These are phyloP conservation scores for Callimorpha dominula DNA, from an alignment of 2,888 invertebrate species.

Conservation along the genomic window DNA sequence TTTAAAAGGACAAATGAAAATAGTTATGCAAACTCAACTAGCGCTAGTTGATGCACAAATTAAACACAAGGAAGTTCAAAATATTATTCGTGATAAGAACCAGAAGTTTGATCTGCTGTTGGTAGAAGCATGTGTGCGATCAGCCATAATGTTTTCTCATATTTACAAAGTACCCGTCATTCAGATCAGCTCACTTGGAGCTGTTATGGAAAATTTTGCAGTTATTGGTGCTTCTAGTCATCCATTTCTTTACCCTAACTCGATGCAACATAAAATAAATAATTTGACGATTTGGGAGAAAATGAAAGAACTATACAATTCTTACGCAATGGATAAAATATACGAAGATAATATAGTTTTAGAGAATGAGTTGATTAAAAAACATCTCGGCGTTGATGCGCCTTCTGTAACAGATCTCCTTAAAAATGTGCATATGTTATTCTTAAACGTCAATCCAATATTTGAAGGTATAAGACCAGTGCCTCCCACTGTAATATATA, in stretches of 20 bases:
- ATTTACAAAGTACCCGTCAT: constrained; percentile 62
- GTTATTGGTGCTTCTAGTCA: constrained; percentile 55
- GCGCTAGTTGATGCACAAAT: constrained; percentile 41
- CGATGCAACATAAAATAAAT: constrained; percentile 20
- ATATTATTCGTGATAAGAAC: constrained; percentile 34
- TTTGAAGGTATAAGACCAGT: constrained; percentile 55
- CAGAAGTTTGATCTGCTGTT: constrained; percentile 54
- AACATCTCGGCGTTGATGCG: constrained; percentile 37
- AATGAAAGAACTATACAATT: constrained; percentile 25
- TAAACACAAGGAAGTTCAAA: constrained; percentile 30
- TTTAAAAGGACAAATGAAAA: constrained; percentile 24
- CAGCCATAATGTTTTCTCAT: constrained; percentile 54
- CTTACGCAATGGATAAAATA: constrained; percentile 12
- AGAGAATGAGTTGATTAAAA: constrained; percentile 20
- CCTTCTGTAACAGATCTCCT: constrained; percentile 44
- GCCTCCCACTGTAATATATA: constrained; percentile 53
- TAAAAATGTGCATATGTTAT: constrained; percentile 53
- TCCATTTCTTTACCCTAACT: constrained; percentile 53
- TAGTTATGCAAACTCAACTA: constrained; percentile 26
- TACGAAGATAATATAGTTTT: not conserved
- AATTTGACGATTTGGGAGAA: constrained; percentile 42
- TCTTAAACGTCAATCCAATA: constrained; percentile 53
- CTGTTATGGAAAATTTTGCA: constrained; percentile 37
- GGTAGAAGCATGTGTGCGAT: constrained; percentile 53
- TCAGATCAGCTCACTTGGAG: constrained; percentile 60